Percentiles rank a stretch among this genome's conserved stretches.
These are phyloP conservation scores for Microcebus lehilahytsara DNA, from an alignment of 2,113 vertebrate genomes.

Conservation along the genomic window DNA sequence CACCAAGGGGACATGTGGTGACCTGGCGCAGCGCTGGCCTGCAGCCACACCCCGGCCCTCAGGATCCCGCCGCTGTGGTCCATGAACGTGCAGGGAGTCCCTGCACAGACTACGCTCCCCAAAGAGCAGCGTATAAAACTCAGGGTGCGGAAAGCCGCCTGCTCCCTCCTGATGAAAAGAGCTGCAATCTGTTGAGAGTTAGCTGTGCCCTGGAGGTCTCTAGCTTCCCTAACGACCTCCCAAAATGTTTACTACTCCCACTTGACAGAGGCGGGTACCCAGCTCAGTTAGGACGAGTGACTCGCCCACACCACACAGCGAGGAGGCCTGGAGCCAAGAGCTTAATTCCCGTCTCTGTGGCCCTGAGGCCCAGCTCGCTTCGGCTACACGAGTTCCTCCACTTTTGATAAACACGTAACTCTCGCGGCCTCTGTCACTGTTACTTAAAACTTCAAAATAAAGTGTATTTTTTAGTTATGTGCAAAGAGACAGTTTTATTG, in stretches of 20 bases:
- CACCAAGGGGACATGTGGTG: fast-evolving
- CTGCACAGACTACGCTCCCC: neutral
- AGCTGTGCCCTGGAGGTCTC: neutral
- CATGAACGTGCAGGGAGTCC: neutral
- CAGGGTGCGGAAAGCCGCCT: too few relatives aligned
- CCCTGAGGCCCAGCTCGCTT: neutral
- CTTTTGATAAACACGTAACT: neutral
- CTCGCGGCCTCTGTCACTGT: neutral
- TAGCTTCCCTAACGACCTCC: neutral
- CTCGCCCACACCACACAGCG: neutral
- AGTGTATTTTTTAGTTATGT: neutral
- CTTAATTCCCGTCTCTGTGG: fast-evolving
- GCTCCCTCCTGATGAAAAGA: neutral
- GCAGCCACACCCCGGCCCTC: fast-evolving
- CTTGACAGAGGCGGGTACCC: neutral
- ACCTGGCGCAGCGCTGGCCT: neutral
- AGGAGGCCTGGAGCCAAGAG: neutral
- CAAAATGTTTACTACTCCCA: neutral
- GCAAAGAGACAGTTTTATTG: neutral
- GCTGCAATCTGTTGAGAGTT: neutral
- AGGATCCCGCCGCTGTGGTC: neutral
- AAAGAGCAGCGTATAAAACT: neutral
- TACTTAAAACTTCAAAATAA: neutral
- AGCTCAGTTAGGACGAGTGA: neutral
- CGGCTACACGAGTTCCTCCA: neutral